Evolutionary conservation across 2,113 vertebrate species (phyloP).

Genomic region (Ornithorhynchus anatinus): DNA sequence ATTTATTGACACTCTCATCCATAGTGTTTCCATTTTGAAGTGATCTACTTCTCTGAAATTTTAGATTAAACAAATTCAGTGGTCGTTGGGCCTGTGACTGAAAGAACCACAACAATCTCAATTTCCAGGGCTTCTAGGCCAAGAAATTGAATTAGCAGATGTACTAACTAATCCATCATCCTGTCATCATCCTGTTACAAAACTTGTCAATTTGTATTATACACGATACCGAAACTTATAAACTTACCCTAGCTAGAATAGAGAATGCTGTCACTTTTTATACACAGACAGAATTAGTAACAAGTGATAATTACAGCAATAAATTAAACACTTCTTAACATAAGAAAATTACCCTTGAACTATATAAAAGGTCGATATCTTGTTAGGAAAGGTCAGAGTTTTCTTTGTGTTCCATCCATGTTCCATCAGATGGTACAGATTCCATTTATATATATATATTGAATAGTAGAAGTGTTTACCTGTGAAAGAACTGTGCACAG

Average conservation of each 20-base stretch:
- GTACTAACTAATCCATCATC: conserved; percentile 20
- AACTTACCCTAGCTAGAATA: conserved; percentile 19
- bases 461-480: no score
- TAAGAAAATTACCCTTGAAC: not conserved
- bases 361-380: not conserved
- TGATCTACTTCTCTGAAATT: not conserved
- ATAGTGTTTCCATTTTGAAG: not conserved
- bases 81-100: not conserved
- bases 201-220: conserved; percentile 44
- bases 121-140: not conserved
- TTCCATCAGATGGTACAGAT: no score
- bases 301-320: not conserved
- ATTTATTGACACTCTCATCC: not conserved
- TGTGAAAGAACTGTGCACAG: not conserved
- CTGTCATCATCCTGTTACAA: conserved; percentile 22
- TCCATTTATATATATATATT: no score
- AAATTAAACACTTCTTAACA: not conserved
- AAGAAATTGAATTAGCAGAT: conserved; percentile 18
- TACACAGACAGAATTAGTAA: not conserved
- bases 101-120: not conserved
- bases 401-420: accelerated
- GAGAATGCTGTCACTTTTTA: conserved; percentile 2
- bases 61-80: accelerated
- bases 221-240: not conserved
- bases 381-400: no score